Evolutionary conservation across 64 coral and sea anemone species (phyloP), one percentile per base, ranked within the genome.

Genomic region (Dendrophyllia cribrosa): DNA sequence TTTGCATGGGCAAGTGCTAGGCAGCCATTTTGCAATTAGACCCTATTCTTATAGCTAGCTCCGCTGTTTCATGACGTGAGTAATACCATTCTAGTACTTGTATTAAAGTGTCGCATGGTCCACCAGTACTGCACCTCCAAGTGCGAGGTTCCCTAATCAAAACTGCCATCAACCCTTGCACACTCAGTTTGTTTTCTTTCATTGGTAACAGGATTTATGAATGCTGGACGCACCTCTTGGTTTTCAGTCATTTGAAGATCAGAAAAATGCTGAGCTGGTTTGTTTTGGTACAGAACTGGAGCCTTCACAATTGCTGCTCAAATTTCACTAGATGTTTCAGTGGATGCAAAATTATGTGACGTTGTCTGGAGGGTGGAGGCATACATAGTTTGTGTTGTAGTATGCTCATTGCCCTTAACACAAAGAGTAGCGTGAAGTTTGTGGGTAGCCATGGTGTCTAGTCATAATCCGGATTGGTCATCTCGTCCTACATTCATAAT

Each of bases 381-480:
- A n/a, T n/a, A n/a, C n/a, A n/a, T n/a, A n/a, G n/a, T n/a, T n/a
- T n/a, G n/a, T n/a, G n/a, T n/a, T n/a, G n/a, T n/a, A n/a, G n/a
- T n/a, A 6, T 46, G 91, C 13, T 17, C 73, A 17, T 83, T 58
- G 3, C 8, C 77, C 46, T 62, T 58, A 17, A 93, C 14, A 52
- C 83, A 93, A 21, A 87, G 47, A 44, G 75, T 87, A 14, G 83
- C 61, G 70, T 93, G 74, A 21, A 44, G 47, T 9, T 78, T 93
- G 45, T 93, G 91, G 9, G 91, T 93, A 12, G 84, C 47, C 14
- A 88, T 4, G 0, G 91, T 87, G 63, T 93, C 83, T 2, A 94
- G 13, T 4, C 92, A 50, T 59, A 94, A 95, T 19, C 94, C 88
- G 65, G 94, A 82, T 34, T 95, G 82, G 49, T 91, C 83, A 63